A percentile compares a stretch with the other conserved stretches of the same genome.
Evolutionary conservation across 92 coral and sea anemone genomes (phyloP).

Genomic region (Porites lobata): DNA sequence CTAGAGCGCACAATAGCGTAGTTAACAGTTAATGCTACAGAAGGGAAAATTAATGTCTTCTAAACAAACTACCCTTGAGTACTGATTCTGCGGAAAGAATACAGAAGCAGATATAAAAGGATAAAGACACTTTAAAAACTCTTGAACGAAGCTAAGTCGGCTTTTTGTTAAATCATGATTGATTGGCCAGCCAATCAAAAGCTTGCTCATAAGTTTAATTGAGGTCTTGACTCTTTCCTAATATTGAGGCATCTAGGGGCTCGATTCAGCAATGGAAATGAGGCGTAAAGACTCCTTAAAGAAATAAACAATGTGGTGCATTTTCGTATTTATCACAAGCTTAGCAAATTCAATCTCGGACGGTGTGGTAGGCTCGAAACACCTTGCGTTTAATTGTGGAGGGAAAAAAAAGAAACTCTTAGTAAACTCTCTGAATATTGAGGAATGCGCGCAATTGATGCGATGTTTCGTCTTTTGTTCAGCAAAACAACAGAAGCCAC

Average conservation of each 20-base stretch:
- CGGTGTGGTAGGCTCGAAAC: slow-evolving; percentile 8
- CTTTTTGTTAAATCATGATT: slow-evolving; percentile 19
- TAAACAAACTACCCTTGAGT: slow-evolving; percentile 33
- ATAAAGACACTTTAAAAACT: background rate
- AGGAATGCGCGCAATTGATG: slow-evolving; percentile 26
- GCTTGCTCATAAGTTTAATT: slow-evolving; percentile 22
- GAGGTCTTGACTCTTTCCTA: slow-evolving; percentile 21
- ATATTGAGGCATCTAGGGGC: slow-evolving; percentile 35
- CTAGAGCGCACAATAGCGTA: background rate
- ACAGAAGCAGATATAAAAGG: slow-evolving; percentile 44
- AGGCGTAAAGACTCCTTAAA: slow-evolving; percentile 45
- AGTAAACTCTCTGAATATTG: background rate
- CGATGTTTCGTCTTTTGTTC: slow-evolving; percentile 42
- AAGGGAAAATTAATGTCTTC: slow-evolving; percentile 21
- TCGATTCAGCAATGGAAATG: slow-evolving; percentile 39
- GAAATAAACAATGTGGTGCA: slow-evolving; percentile 35
- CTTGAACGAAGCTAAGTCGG: slow-evolving; percentile 1
- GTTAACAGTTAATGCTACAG: slow-evolving; percentile 2
- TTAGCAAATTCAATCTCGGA: slow-evolving; percentile 25
- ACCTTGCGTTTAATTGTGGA: slow-evolving; percentile 37
- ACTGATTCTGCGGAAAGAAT: slow-evolving; percentile 37
- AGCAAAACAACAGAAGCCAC: slow-evolving; percentile 39
- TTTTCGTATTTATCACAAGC: slow-evolving; percentile 12
- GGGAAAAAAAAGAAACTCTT: no score
- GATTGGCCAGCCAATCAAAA: slow-evolving; percentile 16